phyloP scores from a whole-genome alignment of 2,888 invertebrate genomes.

The Xanthorhoe designata region DNA sequence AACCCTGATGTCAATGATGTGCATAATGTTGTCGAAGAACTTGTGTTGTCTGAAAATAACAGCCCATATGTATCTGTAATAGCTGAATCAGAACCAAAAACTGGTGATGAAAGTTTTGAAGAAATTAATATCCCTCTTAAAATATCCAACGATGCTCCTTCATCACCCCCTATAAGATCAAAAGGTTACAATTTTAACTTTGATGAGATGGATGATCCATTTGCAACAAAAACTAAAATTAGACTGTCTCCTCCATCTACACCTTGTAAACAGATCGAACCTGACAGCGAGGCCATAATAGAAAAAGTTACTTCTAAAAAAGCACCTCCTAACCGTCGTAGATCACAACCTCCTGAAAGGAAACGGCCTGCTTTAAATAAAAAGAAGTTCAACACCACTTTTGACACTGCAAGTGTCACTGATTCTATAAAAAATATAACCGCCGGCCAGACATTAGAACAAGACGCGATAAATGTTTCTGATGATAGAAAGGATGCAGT shows the following conservation, averaged over 20 bases:
- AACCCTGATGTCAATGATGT: slow-evolving; percentile 16
- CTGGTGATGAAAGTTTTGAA: slow-evolving; percentile 41
- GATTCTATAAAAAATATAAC: slow-evolving; percentile 17
- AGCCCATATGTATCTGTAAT: slow-evolving; percentile 66
- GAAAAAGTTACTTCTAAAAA: slow-evolving; percentile 42
- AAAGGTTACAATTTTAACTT: slow-evolving; percentile 76
- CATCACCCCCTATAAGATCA: slow-evolving; percentile 66
- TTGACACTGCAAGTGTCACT: slow-evolving; percentile 40
- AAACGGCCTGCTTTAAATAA: slow-evolving; percentile 52
- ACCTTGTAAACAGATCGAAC: slow-evolving; percentile 39
- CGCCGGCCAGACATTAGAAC: slow-evolving; percentile 9
- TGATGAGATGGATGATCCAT: slow-evolving; percentile 75
- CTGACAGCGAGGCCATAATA: slow-evolving; percentile 34
- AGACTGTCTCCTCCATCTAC: slow-evolving; percentile 63
- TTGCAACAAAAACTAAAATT: slow-evolving; percentile 72
- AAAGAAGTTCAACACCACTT: slow-evolving; percentile 57
- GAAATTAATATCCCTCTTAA: slow-evolving; percentile 45
- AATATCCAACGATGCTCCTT: slow-evolving; percentile 49
- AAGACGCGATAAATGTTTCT: slow-evolving; percentile 6
- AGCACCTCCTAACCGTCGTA: slow-evolving; percentile 55
- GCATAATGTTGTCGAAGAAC: slow-evolving; percentile 55
- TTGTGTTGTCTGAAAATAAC: slow-evolving; percentile 61
- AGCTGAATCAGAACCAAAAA: slow-evolving; percentile 43
- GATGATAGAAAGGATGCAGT: slow-evolving; percentile 5
- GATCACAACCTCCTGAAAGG: slow-evolving; percentile 58